Percentiles rank a stretch among this genome's conserved stretches.
phyloP scores from a whole-genome alignment of 2,888 invertebrate genomes.

The Zygothrica quintamaculata region DNA sequence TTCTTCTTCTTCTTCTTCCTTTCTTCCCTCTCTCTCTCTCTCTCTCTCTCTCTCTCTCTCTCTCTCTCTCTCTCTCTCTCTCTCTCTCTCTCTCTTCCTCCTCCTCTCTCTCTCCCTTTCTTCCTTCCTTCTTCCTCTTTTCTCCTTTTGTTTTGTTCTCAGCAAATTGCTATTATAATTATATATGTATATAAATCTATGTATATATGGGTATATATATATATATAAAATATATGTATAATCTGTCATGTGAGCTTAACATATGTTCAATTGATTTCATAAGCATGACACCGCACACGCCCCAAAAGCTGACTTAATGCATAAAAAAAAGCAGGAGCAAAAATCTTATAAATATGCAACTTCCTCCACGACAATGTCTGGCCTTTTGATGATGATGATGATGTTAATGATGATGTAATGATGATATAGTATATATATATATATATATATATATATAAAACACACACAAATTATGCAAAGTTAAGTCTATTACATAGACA shows the following conservation, averaged over 20 bases:
- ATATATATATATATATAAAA: too few species aligned
- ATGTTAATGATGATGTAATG: constrained; percentile 61
- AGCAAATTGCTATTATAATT: constrained; percentile 27
- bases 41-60: too few species aligned
- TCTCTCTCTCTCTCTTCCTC: too few species aligned
- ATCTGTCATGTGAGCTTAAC: constrained; percentile 51
- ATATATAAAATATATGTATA: constrained; percentile 44
- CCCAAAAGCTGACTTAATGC: constrained; percentile 42
- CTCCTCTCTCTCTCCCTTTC: too few species aligned
- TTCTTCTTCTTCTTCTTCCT: too few species aligned
- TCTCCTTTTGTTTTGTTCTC: constrained; percentile 72
- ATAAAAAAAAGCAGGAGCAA: constrained; percentile 14
- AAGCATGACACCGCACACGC: constrained; percentile 68
- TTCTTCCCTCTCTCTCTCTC: too few species aligned
- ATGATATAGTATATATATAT: constrained; percentile 45
- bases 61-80: too few species aligned
- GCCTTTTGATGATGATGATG: constrained; percentile 24
- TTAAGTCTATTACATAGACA: constrained; percentile 59
- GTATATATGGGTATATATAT: constrained; percentile 6
- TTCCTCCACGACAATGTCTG: constrained; percentile 68
- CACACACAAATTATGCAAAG: constrained; percentile 71
- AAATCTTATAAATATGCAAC: constrained; percentile 75
- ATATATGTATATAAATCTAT: constrained; percentile 6
- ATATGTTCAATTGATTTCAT: constrained; percentile 77
- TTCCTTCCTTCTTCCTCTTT: too few species aligned